Conservation (phyloP, 2,888 invertebrate genomes). For the Scrobipalpa atriplicella region DNA sequence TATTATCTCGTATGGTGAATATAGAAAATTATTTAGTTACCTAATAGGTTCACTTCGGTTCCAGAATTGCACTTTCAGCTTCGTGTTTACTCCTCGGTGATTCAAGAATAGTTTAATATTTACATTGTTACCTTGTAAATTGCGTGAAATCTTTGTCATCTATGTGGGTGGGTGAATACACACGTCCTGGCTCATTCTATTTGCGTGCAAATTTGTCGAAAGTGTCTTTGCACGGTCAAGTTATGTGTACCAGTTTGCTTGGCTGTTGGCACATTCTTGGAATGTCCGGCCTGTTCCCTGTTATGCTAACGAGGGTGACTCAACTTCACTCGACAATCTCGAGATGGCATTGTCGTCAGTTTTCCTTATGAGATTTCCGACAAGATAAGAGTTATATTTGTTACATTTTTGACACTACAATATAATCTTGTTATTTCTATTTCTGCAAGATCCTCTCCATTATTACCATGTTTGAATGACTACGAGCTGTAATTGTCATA, state of each 20-base stretch:
- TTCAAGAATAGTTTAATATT: neutral
- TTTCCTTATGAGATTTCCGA: slow-evolving; percentile 21
- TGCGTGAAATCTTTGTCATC: neutral
- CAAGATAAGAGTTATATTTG: neutral
- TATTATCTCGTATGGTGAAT: too few species aligned
- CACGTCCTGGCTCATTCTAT: neutral
- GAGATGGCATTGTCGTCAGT: slow-evolving; percentile 18
- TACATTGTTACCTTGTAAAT: neutral
- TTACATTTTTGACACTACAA: slow-evolving; percentile 20
- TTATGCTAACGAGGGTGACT: slow-evolving; percentile 25
- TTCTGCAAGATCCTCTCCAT: too few species aligned
- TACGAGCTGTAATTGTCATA: too few species aligned
- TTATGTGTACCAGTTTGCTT: slow-evolving; percentile 10
- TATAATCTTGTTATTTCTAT: neutral
- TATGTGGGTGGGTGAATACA: neutral
- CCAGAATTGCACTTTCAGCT: neutral
- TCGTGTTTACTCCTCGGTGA: neutral
- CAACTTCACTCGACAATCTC: slow-evolving; percentile 5
- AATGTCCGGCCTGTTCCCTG: slow-evolving; percentile 20
- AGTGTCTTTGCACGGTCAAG: slow-evolving; percentile 10
- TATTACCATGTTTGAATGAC: too few species aligned
- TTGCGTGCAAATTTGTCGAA: slow-evolving; percentile 22
- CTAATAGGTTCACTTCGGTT: too few species aligned
- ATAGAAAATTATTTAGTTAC: too few species aligned
- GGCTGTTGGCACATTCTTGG: slow-evolving; percentile 9